Base-by-base conservation (phyloP, 1,140 invertebrate genomes). In the Conus betulinus region DNA sequence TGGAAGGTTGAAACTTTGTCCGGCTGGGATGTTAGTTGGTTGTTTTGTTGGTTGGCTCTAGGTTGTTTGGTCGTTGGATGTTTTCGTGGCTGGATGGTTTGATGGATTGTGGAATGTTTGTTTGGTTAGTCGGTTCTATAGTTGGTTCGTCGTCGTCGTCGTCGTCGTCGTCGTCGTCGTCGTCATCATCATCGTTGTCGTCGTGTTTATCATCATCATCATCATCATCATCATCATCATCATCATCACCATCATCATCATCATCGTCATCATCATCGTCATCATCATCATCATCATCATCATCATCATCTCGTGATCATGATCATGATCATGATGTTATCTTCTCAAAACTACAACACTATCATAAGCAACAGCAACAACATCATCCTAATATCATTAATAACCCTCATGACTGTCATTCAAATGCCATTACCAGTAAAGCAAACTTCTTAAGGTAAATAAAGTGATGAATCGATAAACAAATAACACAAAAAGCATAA, bases 261-360 rank as follows among this genome's bases (percentile, higher is more conserved):
- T 60, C 63, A 85, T 60, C 55, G 4, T 60, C 55, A 85, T 71
- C 63, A 71, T 71, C 52, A 78, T 23, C 74, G 55, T 78, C 63
- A 79, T 60, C 67, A 71, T 85, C 55, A 67, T 63, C 55, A 85
- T 6, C 55, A 85, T 85, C 55, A 85, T 85, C 55, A 85, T 85
- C 63, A 85, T 67, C 55, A 23, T 63, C 55, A 76, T 25, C 39
- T 25, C 39, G 3, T 39, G 0, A 39, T 39, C 39, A 39, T 39
- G 0, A 39, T 39, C 39, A 39, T 39, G 0, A 17, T 15, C 25
- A 25, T n/a, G n/a, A n/a, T n/a, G n/a, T n/a, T n/a, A n/a, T n/a
- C n/a, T n/a, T n/a, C n/a, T n/a, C n/a, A n/a, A n/a, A n/a, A n/a
- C n/a, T n/a, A n/a, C n/a, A n/a, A n/a, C n/a, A n/a, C n/a, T n/a